phyloP scores from a whole-genome alignment of 2,797 vertebrate genomes.

The Epinephelus coioides region DNA sequence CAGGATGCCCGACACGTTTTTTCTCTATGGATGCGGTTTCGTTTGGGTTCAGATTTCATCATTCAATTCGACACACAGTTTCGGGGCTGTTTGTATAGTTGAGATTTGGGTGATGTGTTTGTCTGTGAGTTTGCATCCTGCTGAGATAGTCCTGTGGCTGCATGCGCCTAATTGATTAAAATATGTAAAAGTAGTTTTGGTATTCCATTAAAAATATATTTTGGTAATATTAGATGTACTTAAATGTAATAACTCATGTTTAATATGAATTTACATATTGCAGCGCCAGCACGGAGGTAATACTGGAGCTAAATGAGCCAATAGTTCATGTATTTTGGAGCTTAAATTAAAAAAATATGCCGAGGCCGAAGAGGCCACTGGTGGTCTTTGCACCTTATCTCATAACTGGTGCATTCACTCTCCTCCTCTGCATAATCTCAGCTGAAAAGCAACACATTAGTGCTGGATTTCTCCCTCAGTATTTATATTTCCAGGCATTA shows the following conservation, averaged over 20 bases:
- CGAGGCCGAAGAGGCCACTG: constrained; percentile 1
- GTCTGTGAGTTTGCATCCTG: constrained; percentile 31
- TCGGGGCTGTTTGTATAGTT: constrained; percentile 68
- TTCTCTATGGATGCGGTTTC: constrained; percentile 68
- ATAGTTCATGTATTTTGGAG: not conserved
- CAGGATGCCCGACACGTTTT: constrained; percentile 72
- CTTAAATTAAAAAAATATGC: not conserved
- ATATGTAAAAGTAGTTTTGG: constrained; percentile 2
- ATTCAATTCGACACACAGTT: constrained; percentile 75
- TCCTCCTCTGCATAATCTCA: constrained; percentile 23
- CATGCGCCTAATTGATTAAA: constrained; percentile 15
- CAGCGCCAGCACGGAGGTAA: constrained; percentile 14
- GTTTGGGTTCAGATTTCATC: constrained; percentile 80
- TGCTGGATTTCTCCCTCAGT: constrained; percentile 26
- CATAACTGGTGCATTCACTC: not conserved
- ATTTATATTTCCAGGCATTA: constrained; percentile 30
- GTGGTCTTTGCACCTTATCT: constrained; percentile 21
- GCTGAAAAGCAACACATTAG: constrained; percentile 37
- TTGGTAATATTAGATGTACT: constrained; percentile 4
- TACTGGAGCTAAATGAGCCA: constrained; percentile 16
- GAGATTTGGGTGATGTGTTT: constrained; percentile 52
- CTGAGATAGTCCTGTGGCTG: not conserved
- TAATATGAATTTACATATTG: constrained; percentile 13
- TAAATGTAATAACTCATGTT: constrained; percentile 8
- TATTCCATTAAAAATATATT: constrained; percentile 23